These are phyloP conservation scores for Drosophila paulistorum DNA, from an alignment of 1,140 invertebrate genomes.

Conservation along the genomic window DNA sequence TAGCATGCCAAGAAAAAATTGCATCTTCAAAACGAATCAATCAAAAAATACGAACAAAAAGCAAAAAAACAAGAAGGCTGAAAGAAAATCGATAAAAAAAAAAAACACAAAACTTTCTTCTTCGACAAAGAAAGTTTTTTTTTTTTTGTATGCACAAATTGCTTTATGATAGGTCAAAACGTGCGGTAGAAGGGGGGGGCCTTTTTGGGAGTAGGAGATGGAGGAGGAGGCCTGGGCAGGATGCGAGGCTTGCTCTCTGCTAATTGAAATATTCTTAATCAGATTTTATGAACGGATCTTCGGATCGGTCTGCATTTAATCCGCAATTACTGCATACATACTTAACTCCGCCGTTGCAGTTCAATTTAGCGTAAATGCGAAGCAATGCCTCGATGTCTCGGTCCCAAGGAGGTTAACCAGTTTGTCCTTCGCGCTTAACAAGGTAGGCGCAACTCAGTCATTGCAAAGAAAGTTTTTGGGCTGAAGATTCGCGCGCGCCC, in stretches of 20 bases:
- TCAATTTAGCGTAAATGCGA: constrained; percentile 75
- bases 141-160: constrained; percentile 16
- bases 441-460: constrained; percentile 63
- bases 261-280: constrained; percentile 82
- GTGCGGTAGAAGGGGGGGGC: neutral
- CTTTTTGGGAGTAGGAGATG: neutral
- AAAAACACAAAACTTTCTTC: constrained; percentile 51
- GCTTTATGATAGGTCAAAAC: constrained; percentile 36
- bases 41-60: constrained; percentile 37
- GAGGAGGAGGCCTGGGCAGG: neutral
- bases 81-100: constrained; percentile 25
- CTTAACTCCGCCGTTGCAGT: constrained; percentile 32
- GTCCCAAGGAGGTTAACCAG: constrained; percentile 34
- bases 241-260: constrained; percentile 29
- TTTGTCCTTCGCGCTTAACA: constrained; percentile 74
- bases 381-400: constrained; percentile 43
- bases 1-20: constrained; percentile 66
- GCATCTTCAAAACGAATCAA: constrained; percentile 63
- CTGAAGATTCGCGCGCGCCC: constrained; percentile 5
- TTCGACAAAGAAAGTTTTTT: constrained; percentile 32
- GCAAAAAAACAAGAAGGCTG: neutral
- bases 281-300: constrained; percentile 60
- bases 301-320: constrained; percentile 66
- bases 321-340: constrained; percentile 62
- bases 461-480: constrained; percentile 58